Evolutionary conservation across 2,888 invertebrate species (phyloP).

Genomic region (Dione vanillae): DNA sequence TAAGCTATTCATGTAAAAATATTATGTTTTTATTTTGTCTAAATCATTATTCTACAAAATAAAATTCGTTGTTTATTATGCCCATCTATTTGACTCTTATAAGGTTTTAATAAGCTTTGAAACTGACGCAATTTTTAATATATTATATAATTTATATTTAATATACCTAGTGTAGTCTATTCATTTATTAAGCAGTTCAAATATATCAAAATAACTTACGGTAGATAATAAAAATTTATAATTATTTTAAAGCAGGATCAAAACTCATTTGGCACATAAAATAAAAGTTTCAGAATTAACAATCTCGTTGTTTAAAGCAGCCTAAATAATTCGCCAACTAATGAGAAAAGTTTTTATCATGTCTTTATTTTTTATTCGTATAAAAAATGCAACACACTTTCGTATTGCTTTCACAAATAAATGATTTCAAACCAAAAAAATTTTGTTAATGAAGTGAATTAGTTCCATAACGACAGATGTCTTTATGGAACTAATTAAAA

Average conservation of each 20-base stretch:
- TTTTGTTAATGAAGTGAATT: constrained; percentile 9
- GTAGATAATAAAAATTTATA: too few relatives aligned
- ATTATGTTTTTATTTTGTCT: background rate
- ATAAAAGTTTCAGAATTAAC: constrained; percentile 5
- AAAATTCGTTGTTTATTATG: too few relatives aligned
- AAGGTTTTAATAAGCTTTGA: too few relatives aligned
- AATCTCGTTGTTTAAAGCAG: constrained; percentile 15
- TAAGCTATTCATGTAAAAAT: background rate
- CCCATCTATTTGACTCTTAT: too few relatives aligned
- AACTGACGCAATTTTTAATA: too few relatives aligned
- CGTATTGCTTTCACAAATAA: constrained; percentile 25
- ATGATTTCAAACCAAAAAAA: constrained; percentile 8
- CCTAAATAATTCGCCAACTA: constrained; percentile 22
- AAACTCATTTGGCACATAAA: background rate
- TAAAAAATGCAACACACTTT: constrained; percentile 30
- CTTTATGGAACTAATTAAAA: constrained; percentile 13
- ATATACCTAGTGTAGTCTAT: too few relatives aligned
- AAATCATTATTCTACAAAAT: too few relatives aligned
- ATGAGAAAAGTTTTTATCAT: constrained; percentile 9
- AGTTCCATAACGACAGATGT: constrained; percentile 10
- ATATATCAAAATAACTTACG: too few relatives aligned
- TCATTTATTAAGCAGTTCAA: too few relatives aligned
- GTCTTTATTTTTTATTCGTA: constrained; percentile 8
- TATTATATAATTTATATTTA: too few relatives aligned
- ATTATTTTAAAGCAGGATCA: background rate